Conservation (phyloP, 2,797 vertebrate genomes). For the Lerista edwardsae region DNA sequence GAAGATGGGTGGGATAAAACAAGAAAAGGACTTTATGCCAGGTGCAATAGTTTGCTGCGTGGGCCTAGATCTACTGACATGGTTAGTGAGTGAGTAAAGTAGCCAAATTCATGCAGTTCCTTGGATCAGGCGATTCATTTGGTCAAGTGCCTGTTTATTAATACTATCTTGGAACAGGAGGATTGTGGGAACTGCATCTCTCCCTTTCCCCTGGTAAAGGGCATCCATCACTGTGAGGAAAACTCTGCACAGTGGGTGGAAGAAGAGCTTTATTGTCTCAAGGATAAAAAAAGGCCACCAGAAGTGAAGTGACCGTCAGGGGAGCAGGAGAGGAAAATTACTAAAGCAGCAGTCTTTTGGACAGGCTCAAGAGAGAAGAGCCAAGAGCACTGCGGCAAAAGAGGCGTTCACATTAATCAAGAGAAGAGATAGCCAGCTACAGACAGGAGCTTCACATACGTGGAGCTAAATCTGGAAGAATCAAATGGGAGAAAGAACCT, state of each 20-base stretch:
- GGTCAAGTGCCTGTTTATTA: not conserved
- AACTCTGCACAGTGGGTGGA: not conserved
- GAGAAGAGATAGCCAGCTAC: not conserved
- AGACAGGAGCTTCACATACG: not conserved
- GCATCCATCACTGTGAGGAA: slow-evolving; percentile 24
- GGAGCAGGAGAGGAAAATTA: slow-evolving; percentile 29
- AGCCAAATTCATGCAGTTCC: not conserved
- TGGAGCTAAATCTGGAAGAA: slow-evolving; percentile 8
- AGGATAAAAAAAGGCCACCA: not conserved
- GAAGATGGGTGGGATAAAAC: too few species aligned
- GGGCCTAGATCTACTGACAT: not conserved
- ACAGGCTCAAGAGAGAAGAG: slow-evolving; percentile 25
- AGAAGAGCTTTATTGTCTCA: not conserved
- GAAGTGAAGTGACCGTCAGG: slow-evolving; percentile 22
- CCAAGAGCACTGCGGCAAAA: slow-evolving; percentile 22
- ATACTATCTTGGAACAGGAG: not conserved
- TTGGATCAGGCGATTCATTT: not conserved
- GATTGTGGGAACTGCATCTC: not conserved
- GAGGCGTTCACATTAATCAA: slow-evolving; percentile 24
- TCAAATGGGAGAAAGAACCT: not conserved
- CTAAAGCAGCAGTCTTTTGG: not conserved
- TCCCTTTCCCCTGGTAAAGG: slow-evolving; percentile 14
- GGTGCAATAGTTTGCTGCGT: too few species aligned
- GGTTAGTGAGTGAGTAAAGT: too few species aligned
- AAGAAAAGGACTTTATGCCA: too few species aligned